These are phyloP conservation scores for Nephila pilipes DNA, from an alignment of 1,140 invertebrate genomes.

Conservation along the genomic window DNA sequence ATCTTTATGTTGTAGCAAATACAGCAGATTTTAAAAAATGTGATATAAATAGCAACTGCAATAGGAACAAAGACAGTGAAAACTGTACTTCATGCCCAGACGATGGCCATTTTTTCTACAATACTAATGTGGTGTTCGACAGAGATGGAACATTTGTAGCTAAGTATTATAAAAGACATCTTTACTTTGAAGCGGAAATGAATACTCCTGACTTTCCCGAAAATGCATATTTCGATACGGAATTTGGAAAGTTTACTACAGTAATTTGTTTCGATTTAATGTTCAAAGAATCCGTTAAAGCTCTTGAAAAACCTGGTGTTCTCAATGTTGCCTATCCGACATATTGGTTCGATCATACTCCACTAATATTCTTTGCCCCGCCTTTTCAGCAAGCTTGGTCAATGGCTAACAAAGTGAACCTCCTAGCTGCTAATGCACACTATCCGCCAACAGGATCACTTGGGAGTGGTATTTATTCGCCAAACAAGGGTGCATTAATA, in stretches of 20 bases:
- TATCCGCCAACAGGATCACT: slow-evolving; percentile 78
- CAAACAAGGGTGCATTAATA: not conserved
- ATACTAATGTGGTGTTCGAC: slow-evolving; percentile 89
- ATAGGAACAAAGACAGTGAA: slow-evolving; percentile 78
- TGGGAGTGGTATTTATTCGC: slow-evolving; percentile 78
- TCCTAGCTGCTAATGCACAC: slow-evolving; percentile 84
- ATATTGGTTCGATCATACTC: slow-evolving; percentile 88
- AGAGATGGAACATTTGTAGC: slow-evolving; percentile 84
- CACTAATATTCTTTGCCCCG: slow-evolving; percentile 85
- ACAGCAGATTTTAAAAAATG: slow-evolving; percentile 86
- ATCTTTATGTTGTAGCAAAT: slow-evolving; percentile 87
- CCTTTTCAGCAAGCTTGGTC: slow-evolving; percentile 84
- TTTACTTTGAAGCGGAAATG: slow-evolving; percentile 84
- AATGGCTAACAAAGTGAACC: slow-evolving; percentile 83
- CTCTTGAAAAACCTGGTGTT: slow-evolving; percentile 83
- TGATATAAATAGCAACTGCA: slow-evolving; percentile 74
- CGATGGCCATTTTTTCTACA: slow-evolving; percentile 84
- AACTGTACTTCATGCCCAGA: slow-evolving; percentile 78
- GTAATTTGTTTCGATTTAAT: slow-evolving; percentile 90
- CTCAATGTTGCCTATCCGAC: slow-evolving; percentile 88
- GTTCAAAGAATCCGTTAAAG: slow-evolving; percentile 83
- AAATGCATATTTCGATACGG: slow-evolving; percentile 84
- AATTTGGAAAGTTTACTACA: slow-evolving; percentile 85
- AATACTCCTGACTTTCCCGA: slow-evolving; percentile 83
- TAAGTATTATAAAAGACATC: slow-evolving; percentile 89